Evolutionary conservation across 1,140 invertebrate species (phyloP).

Genomic region (Eriosoma lanigerum): DNA sequence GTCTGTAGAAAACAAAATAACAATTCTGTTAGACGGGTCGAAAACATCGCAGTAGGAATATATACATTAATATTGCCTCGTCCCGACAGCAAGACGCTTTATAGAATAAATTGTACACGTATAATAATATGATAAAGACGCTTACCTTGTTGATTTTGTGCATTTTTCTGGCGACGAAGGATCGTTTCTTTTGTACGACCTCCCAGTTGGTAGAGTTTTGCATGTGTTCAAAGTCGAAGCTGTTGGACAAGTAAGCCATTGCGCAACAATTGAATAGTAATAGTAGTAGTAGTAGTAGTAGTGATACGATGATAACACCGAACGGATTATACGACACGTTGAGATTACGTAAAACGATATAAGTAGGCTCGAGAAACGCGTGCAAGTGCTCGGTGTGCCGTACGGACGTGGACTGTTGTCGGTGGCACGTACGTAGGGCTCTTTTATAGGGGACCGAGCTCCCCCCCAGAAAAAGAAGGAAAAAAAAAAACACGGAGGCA

Average conservation of each 20-base stretch:
- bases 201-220: constrained; percentile 47
- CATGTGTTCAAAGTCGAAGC: constrained; percentile 49
- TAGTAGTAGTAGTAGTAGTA: neutral
- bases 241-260: constrained; percentile 37
- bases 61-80: too few relatives aligned
- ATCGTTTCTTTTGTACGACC: constrained; percentile 37
- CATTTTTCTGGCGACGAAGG: constrained; percentile 39
- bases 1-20: constrained; percentile 9
- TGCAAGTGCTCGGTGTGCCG: neutral
- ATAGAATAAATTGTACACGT: neutral
- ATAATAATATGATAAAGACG: neutral
- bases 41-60: neutral
- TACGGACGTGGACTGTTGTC: constrained; percentile 26
- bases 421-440: neutral
- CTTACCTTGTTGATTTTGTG: constrained; percentile 50
- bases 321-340: too few relatives aligned
- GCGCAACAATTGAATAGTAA: too few relatives aligned
- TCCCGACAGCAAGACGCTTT: too few relatives aligned
- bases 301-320: neutral
- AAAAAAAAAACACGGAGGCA: too few relatives aligned
- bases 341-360: too few relatives aligned
- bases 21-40: constrained; percentile 12
- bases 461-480: too few relatives aligned
- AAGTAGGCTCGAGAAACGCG: neutral
- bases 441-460: constrained; percentile 19